Conservation (phyloP, 2,888 invertebrate species). For the Drosophila borborema region DNA sequence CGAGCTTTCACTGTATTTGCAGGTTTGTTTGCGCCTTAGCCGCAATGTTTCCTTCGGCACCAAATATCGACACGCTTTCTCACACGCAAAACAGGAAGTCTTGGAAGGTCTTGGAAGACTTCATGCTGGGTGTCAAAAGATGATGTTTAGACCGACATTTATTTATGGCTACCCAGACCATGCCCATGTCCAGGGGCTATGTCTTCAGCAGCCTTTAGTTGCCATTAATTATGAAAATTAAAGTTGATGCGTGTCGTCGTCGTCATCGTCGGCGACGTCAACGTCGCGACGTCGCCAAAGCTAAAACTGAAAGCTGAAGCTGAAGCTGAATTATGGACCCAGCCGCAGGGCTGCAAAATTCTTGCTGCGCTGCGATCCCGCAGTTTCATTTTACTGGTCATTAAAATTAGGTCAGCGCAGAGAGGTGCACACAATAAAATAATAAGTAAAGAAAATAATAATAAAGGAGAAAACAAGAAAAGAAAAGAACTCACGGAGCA, state of each 20-base stretch:
- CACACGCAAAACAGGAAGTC: constrained; percentile 62
- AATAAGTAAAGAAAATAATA: constrained; percentile 13
- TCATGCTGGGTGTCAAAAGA: constrained; percentile 20
- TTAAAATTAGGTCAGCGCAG: constrained; percentile 73
- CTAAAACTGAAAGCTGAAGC: constrained; percentile 26
- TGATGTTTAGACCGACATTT: constrained; percentile 58
- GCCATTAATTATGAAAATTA: constrained; percentile 78
- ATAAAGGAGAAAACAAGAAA: constrained; percentile 17
- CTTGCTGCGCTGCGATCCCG: constrained; percentile 33
- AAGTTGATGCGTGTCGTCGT: constrained; percentile 76
- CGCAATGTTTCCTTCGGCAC: constrained; percentile 25
- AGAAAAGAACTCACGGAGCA: constrained; percentile 23
- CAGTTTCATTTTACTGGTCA: constrained; percentile 56
- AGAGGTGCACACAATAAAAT: constrained; percentile 49
- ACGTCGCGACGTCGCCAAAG: constrained; percentile 39
- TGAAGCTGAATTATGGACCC: constrained; percentile 52
- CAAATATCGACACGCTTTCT: constrained; percentile 46
- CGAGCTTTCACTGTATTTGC: constrained; percentile 19
- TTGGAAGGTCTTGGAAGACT: constrained; percentile 46
- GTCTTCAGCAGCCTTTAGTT: constrained; percentile 41
- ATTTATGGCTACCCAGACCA: constrained; percentile 53
- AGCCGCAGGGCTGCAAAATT: constrained; percentile 40
- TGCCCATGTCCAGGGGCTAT: constrained; percentile 24
- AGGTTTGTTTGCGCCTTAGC: constrained; percentile 8
- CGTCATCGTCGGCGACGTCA: constrained; percentile 38